Percentiles rank a stretch among this genome's conserved stretches.
phyloP scores from a whole-genome alignment of 2,797 vertebrate species.

The Leptoclinus maculatus region DNA sequence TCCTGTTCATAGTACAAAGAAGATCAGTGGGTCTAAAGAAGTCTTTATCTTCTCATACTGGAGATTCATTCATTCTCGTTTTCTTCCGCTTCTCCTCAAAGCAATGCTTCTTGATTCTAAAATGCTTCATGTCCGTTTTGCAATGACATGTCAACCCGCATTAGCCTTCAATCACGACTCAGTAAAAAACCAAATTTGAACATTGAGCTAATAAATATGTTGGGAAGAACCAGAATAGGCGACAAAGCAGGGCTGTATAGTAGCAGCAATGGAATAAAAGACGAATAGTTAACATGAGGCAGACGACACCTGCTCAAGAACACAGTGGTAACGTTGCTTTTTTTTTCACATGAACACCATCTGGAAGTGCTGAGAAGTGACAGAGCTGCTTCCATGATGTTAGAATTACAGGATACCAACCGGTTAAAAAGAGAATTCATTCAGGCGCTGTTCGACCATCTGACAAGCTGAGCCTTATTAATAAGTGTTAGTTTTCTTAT shows the following conservation, averaged over 20 bases:
- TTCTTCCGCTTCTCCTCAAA: neutral
- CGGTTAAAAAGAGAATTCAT: slow-evolving; percentile 13
- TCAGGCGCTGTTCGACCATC: slow-evolving; percentile 15
- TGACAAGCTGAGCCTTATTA: slow-evolving; percentile 17
- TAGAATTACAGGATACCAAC: slow-evolving; percentile 21
- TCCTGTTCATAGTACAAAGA: slow-evolving; percentile 78
- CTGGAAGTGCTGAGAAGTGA: slow-evolving; percentile 50
- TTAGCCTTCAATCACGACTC: neutral
- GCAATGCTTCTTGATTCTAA: neutral
- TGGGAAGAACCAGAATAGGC: neutral
- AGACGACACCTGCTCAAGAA: slow-evolving; percentile 58
- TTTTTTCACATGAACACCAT: slow-evolving; percentile 61
- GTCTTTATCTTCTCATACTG: slow-evolving; percentile 74
- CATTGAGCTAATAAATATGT: neutral
- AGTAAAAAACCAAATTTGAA: neutral
- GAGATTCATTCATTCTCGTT: slow-evolving; percentile 10
- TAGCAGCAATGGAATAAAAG: slow-evolving; percentile 14
- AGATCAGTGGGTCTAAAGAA: slow-evolving; percentile 64
- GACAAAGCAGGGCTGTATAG: neutral
- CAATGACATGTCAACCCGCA: neutral
- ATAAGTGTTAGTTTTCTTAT: slow-evolving; percentile 1
- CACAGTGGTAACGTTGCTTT: slow-evolving; percentile 44
- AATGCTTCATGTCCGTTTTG: neutral
- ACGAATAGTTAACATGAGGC: slow-evolving; percentile 46
- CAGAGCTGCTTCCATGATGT: slow-evolving; percentile 38